Evolutionary conservation across 2,797 vertebrate genomes (phyloP), one percentile per base, ranked within the genome.

Genomic region (Rachycentron canadum): DNA sequence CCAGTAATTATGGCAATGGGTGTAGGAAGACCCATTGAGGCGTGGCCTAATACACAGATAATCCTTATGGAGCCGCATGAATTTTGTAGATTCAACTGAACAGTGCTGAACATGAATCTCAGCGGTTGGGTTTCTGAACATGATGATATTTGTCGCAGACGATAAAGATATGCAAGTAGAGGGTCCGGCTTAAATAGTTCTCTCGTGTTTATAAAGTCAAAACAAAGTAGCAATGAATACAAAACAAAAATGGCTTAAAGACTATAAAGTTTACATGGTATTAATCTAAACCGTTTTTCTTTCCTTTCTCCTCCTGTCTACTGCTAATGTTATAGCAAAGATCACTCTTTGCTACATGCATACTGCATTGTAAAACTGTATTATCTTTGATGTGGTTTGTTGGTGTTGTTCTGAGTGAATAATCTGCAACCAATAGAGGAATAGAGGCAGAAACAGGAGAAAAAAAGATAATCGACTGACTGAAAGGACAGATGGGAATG

Each of bases 371-470:
- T 11, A 10, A 67, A 87, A 60, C 36, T 2, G 0, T 36, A 71
- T 70, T 59, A 40, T 71, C 47, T 81, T 19, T 76, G 59, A 66
- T 36, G 69, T 34, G 30, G 60, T n/a, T n/a, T n/a, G n/a, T n/a
- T n/a, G n/a, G n/a, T n/a, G n/a, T 65, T 75, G 45, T 36, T 72
- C 26, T 60, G n/a, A 84, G 14, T 69, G 58, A 64, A 52, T 47
- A 36, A 66, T 61, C 26, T 43, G 19, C 55, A 76, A 13, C 21
- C 34, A 66, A 49, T 7, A 53, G 45, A 41, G 50, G 36, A 77
- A 52, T 40, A 11, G 40, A 78, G 40, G n/a, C n/a, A n/a, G 32
- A 62, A 61, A 76, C 30, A 34, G 21, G 12, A 57, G 21, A 43
- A 64, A 19, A 17, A 64, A 47, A 34, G 19, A 49, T 47, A n/a